A percentile compares a stretch with the other conserved stretches of the same genome.
Evolutionary conservation across 2,888 invertebrate genomes (phyloP).

Genomic region (Calephelis perditalis): DNA sequence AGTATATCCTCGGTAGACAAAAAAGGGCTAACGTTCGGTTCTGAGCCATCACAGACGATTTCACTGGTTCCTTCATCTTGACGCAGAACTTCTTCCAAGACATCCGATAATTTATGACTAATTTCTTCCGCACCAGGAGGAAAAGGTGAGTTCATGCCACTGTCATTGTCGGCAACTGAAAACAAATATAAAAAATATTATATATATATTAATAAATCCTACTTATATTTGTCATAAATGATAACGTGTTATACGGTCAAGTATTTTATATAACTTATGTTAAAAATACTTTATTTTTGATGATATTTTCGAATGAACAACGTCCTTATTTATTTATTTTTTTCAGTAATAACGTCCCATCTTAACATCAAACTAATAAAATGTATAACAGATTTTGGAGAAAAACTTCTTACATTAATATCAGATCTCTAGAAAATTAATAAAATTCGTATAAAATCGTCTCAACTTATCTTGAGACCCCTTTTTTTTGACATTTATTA

Average conservation of each 20-base stretch:
- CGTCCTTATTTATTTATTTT: constrained; percentile 19
- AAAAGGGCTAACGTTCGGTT: background rate
- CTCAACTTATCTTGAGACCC: constrained; percentile 4
- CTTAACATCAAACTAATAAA: constrained; percentile 22
- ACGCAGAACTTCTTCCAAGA: constrained; percentile 3
- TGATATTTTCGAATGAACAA: constrained; percentile 22
- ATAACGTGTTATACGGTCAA: background rate
- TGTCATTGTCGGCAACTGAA: constrained; percentile 11
- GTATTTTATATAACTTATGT: constrained; percentile 1
- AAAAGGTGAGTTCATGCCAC: constrained; percentile 13
- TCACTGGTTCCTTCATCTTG: constrained; percentile 17
- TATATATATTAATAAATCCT: constrained; percentile 3
- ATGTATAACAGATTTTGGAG: constrained; percentile 18
- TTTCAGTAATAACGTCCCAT: constrained; percentile 23
- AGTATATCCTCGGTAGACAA: constrained; percentile 18
- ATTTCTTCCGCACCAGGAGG: constrained; percentile 21
- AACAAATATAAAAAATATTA: background rate
- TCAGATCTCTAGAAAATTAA: constrained; percentile 14
- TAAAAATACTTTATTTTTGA: constrained; percentile 13
- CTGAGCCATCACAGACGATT: constrained; percentile 17
- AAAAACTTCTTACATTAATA: constrained; percentile 22
- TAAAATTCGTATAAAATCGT: constrained; percentile 14
- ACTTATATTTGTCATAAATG: background rate
- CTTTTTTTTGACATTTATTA: background rate
- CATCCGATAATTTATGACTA: background rate